Conservation (phyloP, 2,113 vertebrate genomes). For the Phalacrocorax aristotelis region DNA sequence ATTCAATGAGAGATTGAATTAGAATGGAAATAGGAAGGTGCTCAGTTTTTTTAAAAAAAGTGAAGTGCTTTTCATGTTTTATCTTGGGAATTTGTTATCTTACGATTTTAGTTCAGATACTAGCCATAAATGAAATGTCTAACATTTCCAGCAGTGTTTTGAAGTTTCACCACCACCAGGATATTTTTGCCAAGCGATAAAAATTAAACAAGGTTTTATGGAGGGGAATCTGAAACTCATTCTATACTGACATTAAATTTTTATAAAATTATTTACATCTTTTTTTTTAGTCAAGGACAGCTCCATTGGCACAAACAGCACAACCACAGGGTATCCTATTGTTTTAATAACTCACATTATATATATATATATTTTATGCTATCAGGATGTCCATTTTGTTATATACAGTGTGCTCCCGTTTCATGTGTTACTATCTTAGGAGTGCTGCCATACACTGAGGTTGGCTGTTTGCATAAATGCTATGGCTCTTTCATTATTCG, state of each 20-base stretch:
- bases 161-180: background rate
- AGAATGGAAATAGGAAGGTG: background rate
- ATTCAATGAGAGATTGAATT: background rate
- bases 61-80: background rate
- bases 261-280: constrained; percentile 80
- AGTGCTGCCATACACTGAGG: background rate
- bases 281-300: constrained; percentile 81
- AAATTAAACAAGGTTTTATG: background rate
- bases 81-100: background rate
- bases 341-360: background rate
- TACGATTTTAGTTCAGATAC: background rate
- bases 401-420: background rate
- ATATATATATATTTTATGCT: background rate
- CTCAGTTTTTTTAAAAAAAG: background rate
- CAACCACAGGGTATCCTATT: constrained; percentile 59
- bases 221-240: background rate
- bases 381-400: background rate
- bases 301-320: constrained; percentile 74
- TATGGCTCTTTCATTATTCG: background rate
- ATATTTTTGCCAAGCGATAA: background rate
- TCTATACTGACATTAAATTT: constrained; percentile 13
- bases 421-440: background rate
- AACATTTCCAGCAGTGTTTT: background rate
- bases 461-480: background rate
- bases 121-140: background rate